phyloP scores from a whole-genome alignment of 2,888 invertebrate species.

The Cryptocheilus praepositus region DNA sequence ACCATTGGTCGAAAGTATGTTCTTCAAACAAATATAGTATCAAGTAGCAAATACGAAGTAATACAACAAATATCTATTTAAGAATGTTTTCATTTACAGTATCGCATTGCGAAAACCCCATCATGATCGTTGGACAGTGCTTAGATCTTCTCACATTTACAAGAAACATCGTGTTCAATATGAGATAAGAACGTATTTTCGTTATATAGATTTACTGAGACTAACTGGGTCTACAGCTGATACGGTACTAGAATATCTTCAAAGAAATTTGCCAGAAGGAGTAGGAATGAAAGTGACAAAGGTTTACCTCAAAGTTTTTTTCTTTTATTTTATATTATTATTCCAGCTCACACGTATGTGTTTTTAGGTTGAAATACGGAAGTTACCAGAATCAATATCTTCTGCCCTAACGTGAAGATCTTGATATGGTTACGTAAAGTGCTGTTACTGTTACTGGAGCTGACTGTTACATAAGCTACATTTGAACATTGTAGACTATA shows the following conservation, averaged over 20 bases:
- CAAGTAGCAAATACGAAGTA: background rate
- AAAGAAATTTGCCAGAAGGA: constrained; percentile 98
- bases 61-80: background rate
- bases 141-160: constrained; percentile 92
- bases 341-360: constrained; percentile 11
- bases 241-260: constrained; percentile 96
- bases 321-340: constrained; percentile 2
- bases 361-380: constrained; percentile 63
- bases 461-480: too few relatives aligned
- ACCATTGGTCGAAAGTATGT: constrained; percentile 80
- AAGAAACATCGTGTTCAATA: constrained; percentile 97
- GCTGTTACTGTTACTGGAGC: too few relatives aligned
- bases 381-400: constrained; percentile 54
- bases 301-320: constrained; percentile 70
- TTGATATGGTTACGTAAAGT: too few relatives aligned
- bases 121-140: constrained; percentile 86
- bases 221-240: constrained; percentile 97
- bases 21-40: background rate
- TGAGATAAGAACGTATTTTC: constrained; percentile 94
- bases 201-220: constrained; percentile 87
- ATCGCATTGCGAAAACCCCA: constrained; percentile 84
- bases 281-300: constrained; percentile 94
- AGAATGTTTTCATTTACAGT: constrained; percentile 76
- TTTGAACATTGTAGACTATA: too few relatives aligned
- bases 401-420: too few relatives aligned